Evolutionary conservation across 2,113 vertebrate genomes (phyloP), one percentile per base, ranked within the genome.

Genomic region (Condylura cristata): DNA sequence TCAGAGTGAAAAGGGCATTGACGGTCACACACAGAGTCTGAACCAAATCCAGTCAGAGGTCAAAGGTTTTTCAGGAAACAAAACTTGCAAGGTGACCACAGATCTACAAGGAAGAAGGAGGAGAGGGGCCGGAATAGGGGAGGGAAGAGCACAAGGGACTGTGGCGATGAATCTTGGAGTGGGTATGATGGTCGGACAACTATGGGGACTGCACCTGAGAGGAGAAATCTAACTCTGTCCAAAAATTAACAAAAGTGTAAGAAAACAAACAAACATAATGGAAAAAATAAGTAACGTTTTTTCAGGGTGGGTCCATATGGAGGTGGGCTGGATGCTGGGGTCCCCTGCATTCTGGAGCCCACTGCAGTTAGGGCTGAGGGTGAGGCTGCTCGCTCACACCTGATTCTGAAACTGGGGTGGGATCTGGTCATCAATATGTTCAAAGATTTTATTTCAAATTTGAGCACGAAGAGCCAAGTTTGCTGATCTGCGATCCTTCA

Each of bases 391-490:
- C 5, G 22, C 26, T n/a, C n/a, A 5, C 4, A 51, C 37, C 37
- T 85, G 37, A 51, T 34, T 84, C 28, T 80, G 37, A 53, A 58
- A 37, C 37, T 71, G 41, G 6, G 32, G 3, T 32, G 48, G 8
- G n/a, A 26, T 46, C 63, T 68, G 70, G 9, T 11, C 41, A 81
- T 39, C n/a, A 39, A 37, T 1, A 13, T 78, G 32, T 24, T 74
- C 70, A 83, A 37, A 91, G 11, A 89, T 20, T 88, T 75, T 53
- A 28, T 30, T 68, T 90, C 46, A 86, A 28, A 80, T 74, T 28
- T 63, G 53, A 86, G 78, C 16, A 5, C 56, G 17, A 2, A 32
- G 46, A 39, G 53, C 46, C 56, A 75, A 14, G n/a, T 18, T 83
- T 39, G 12, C 72, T 78, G 44, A 70, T 32, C 30, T 37, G 32